Evolutionary conservation across 64 coral and sea anemone genomes (phyloP).

Genomic region (Exaiptasia diaphana): DNA sequence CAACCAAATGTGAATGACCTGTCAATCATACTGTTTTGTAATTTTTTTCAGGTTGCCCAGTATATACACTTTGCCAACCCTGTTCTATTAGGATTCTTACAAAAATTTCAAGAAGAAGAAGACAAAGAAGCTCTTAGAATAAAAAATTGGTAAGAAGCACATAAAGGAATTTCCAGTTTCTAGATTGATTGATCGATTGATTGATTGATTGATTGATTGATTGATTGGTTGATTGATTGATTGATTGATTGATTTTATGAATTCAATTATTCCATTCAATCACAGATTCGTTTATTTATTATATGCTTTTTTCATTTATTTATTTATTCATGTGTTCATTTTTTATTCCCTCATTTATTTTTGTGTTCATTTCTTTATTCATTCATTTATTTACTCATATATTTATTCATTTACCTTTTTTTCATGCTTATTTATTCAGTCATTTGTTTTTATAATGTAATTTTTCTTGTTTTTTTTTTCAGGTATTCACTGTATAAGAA

Average conservation of each 20-base stretch:
- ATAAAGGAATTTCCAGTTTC: too few relatives aligned
- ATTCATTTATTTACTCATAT: background rate
- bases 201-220: too few relatives aligned
- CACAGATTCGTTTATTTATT: too few relatives aligned
- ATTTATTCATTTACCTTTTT: background rate
- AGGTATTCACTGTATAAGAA: conserved; percentile 35
- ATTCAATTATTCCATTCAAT: too few relatives aligned
- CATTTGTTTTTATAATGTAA: background rate
- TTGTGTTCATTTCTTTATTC: background rate
- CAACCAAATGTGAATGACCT: background rate
- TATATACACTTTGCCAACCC: conserved; percentile 74
- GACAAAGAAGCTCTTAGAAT: conserved; percentile 60
- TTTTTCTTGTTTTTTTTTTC: background rate
- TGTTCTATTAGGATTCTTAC: conserved; percentile 57
- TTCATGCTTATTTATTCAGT: background rate
- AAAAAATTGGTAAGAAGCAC: conserved; percentile 48
- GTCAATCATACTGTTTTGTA: background rate
- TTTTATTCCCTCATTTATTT: background rate
- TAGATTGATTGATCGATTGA: too few relatives aligned
- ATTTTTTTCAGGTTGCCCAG: conserved; percentile 59
- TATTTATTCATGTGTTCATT: background rate
- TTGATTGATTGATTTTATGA: too few relatives aligned
- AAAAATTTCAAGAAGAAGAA: conserved; percentile 64
- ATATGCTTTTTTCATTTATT: background rate
- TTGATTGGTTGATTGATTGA: too few relatives aligned